phyloP scores from a whole-genome alignment of 2,888 invertebrate genomes.

The Melanostoma scalare region DNA sequence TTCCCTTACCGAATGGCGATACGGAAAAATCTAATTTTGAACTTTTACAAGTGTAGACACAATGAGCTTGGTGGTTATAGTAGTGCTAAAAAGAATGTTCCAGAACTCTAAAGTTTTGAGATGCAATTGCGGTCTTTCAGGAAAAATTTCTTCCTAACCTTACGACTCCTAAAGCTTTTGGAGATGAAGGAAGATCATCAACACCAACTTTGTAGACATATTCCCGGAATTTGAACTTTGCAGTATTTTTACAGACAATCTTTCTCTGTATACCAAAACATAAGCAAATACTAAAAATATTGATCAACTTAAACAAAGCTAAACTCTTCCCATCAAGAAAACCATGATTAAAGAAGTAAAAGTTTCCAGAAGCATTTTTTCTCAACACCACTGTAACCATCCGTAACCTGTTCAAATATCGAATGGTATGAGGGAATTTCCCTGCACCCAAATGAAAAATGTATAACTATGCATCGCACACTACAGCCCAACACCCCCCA shows the following conservation, averaged over 20 bases:
- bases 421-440: slow-evolving; percentile 65
- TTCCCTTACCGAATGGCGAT: slow-evolving; percentile 24
- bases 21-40: slow-evolving; percentile 72
- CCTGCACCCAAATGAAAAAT: slow-evolving; percentile 16
- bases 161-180: too few relatives aligned
- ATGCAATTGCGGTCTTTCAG: too few relatives aligned
- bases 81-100: slow-evolving; percentile 12
- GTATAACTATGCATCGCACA: slow-evolving; percentile 61
- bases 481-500: slow-evolving; percentile 20
- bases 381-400: slow-evolving; percentile 32
- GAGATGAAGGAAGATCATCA: too few relatives aligned
- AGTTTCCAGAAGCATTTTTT: neutral
- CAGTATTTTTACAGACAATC: too few relatives aligned
- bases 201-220: too few relatives aligned
- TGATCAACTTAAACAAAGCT: too few relatives aligned
- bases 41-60: slow-evolving; percentile 62
- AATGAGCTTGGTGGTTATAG: slow-evolving; percentile 35
- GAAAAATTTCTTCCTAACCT: too few relatives aligned
- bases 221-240: too few relatives aligned
- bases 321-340: too few relatives aligned
- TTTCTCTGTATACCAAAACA: too few relatives aligned
- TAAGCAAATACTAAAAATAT: too few relatives aligned
- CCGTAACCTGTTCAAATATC: neutral
- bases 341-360: too few relatives aligned
- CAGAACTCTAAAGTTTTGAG: neutral